phyloP scores from a whole-genome alignment of 2,797 vertebrate species.

The Poecilia picta region DNA sequence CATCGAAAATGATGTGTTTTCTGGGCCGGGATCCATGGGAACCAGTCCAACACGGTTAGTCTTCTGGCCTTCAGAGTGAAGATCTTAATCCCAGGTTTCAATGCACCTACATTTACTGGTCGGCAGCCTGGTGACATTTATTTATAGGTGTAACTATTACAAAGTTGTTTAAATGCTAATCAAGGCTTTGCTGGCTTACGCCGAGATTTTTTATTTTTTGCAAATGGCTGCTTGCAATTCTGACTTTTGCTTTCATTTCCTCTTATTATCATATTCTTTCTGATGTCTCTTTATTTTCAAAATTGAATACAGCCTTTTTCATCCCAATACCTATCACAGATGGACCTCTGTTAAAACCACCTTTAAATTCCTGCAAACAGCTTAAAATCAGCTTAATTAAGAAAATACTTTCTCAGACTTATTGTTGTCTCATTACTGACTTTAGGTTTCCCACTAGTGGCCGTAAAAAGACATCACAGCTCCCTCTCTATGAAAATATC shows the following conservation, averaged over 20 bases:
- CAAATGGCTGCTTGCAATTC: background rate
- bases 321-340: background rate
- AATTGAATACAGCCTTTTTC: background rate
- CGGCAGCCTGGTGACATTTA: background rate
- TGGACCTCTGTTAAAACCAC: background rate
- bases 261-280: background rate
- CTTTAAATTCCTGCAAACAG: background rate
- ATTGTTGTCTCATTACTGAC: slow-evolving; percentile 18
- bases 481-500: background rate
- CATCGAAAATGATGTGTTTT: slow-evolving; percentile 15
- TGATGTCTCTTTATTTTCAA: background rate
- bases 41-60: slow-evolving; percentile 22
- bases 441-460: slow-evolving; percentile 56
- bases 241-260: background rate
- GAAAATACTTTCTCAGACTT: background rate
- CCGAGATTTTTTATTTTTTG: background rate
- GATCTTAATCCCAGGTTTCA: background rate
- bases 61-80: slow-evolving; percentile 7
- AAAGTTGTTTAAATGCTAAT: background rate
- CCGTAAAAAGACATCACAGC: slow-evolving; percentile 26
- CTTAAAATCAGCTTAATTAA: background rate
- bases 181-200: background rate
- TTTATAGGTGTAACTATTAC: background rate
- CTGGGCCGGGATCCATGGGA: slow-evolving; percentile 31
- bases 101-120: slow-evolving; percentile 7